phyloP scores from a whole-genome alignment of 2,888 invertebrate genomes.

The Erpobdella octoculata region DNA sequence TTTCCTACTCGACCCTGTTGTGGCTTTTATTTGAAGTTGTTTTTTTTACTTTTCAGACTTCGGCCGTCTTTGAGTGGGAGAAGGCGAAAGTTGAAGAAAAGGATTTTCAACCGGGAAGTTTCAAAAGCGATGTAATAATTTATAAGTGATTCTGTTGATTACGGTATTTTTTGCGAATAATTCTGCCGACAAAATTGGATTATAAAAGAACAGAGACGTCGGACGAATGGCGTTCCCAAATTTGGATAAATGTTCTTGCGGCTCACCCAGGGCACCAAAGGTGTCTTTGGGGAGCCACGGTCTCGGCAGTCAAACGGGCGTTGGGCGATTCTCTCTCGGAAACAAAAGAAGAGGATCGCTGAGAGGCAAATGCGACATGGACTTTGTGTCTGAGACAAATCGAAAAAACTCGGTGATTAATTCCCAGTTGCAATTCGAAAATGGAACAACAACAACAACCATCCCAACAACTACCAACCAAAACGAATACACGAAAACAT shows the following conservation, averaged over 20 bases:
- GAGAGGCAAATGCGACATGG: not conserved
- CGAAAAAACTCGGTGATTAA: not conserved
- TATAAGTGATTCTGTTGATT: no score
- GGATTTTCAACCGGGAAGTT: no score
- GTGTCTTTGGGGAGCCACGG: not conserved
- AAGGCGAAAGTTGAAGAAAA: no score
- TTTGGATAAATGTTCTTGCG: conserved; percentile 18
- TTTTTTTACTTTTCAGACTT: no score
- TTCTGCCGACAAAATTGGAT: no score
- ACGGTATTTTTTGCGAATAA: no score
- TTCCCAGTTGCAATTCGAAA: not conserved
- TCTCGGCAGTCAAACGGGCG: not conserved
- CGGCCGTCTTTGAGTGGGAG: no score
- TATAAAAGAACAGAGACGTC: not conserved
- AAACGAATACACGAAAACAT: conserved; percentile 26
- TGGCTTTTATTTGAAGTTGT: no score
- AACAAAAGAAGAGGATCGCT: conserved; percentile 17
- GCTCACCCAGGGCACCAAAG: conserved; percentile 6
- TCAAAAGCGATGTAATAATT: no score
- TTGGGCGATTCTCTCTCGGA: not conserved
- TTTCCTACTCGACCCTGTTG: no score
- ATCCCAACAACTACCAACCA: not conserved
- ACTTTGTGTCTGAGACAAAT: not conserved
- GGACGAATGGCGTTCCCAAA: conserved; percentile 8
- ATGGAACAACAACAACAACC: not conserved